Conservation (phyloP, 2,113 vertebrate genomes). For the Pterocles gutturalis region DNA sequence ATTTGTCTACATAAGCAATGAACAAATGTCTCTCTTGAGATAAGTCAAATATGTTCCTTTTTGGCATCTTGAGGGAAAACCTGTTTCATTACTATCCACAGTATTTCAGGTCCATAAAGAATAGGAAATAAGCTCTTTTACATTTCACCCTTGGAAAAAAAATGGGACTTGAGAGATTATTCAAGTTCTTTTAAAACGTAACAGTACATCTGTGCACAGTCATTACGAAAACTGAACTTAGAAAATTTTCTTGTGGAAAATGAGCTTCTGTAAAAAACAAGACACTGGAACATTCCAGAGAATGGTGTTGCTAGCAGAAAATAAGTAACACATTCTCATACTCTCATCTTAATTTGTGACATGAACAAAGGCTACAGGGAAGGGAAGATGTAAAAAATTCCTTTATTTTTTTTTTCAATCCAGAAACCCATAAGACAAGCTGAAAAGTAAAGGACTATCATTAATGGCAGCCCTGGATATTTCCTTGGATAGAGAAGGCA, state of each 20-base stretch:
- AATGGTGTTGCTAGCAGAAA: not conserved
- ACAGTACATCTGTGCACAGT: not conserved
- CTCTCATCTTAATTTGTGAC: fast-evolving
- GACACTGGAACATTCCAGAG: not conserved
- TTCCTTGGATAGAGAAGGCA: not conserved
- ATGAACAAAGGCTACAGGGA: fast-evolving
- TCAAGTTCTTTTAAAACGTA: not conserved
- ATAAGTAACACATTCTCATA: not conserved
- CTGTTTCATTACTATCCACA: not conserved
- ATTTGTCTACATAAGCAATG: not conserved
- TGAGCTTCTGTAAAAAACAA: not conserved
- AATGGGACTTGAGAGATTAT: not conserved
- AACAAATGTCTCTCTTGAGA: not conserved
- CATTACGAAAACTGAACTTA: not conserved
- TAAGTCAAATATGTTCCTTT: not conserved
- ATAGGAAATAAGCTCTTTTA: not conserved
- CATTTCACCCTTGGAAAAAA: constrained; percentile 4
- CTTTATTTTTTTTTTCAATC: not conserved
- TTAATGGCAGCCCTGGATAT: not conserved
- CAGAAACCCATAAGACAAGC: not conserved
- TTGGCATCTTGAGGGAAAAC: not conserved
- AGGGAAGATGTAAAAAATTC: not conserved
- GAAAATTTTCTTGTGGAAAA: not conserved
- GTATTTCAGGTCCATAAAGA: not conserved
- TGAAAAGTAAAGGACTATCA: not conserved